Conservation (phyloP, 2,888 invertebrate species). For the Punctoribates punctum region DNA sequence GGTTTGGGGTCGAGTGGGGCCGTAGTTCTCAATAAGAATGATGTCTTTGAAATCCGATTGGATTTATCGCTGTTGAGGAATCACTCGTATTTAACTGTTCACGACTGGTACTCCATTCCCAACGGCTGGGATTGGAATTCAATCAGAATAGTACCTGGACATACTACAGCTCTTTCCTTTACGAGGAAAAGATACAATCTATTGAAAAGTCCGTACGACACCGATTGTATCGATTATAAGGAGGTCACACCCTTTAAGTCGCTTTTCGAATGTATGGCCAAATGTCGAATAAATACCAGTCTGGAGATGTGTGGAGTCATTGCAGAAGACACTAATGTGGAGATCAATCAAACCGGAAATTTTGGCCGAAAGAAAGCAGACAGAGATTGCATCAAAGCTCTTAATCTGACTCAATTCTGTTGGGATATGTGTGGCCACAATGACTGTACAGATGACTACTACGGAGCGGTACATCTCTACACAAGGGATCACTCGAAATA, state of each 20-base stretch:
- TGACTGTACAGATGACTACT: neutral
- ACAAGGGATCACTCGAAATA: neutral
- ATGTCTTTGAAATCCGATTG: neutral
- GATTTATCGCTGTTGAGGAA: neutral
- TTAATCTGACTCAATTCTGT: neutral
- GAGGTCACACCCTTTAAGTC: neutral
- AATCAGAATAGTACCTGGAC: neutral
- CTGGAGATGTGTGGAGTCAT: neutral
- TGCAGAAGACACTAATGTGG: neutral
- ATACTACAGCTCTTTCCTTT: neutral
- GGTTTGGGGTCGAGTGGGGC: too few relatives aligned
- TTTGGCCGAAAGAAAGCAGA: neutral
- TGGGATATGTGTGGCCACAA: neutral
- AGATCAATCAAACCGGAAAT: neutral
- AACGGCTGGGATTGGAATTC: neutral
- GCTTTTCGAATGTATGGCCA: neutral
- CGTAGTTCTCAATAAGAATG: neutral
- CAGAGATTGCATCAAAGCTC: neutral
- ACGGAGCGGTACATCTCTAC: neutral
- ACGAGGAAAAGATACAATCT: neutral
- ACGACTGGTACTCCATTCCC: neutral
- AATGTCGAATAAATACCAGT: neutral
- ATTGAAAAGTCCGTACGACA: neutral
- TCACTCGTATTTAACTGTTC: neutral
- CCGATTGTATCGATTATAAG: neutral